Conservation (phyloP, 2,797 vertebrate genomes). For the Lepilemur ruficaudatus region DNA sequence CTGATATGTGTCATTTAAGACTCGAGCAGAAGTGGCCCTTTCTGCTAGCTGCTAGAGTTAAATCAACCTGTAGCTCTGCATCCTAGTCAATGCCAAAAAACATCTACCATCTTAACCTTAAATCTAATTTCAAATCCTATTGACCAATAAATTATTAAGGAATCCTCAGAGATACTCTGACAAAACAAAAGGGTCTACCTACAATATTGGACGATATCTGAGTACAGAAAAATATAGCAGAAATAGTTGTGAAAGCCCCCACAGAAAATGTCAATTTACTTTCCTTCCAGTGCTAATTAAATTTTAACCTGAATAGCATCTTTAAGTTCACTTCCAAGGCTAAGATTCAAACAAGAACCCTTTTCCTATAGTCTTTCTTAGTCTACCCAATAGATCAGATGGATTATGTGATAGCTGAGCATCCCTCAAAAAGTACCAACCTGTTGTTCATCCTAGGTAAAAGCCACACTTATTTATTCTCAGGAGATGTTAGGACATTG, state of each 20-base stretch:
- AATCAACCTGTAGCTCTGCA: background rate
- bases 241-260: background rate
- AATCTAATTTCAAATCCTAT: background rate
- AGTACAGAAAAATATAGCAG: background rate
- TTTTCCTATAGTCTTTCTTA: background rate
- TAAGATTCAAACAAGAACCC: background rate
- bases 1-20: slow-evolving; percentile 25
- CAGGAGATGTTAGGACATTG: background rate
- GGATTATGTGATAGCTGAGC: background rate
- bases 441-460: background rate
- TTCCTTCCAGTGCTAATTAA: background rate
- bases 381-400: background rate
- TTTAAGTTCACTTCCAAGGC: background rate
- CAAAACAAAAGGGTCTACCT: slow-evolving; percentile 14
- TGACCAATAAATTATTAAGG: background rate
- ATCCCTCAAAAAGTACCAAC: background rate
- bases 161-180: background rate
- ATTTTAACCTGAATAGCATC: background rate
- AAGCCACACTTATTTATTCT: background rate
- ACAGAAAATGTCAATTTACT: slow-evolving; percentile 22
- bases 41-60: slow-evolving; percentile 12
- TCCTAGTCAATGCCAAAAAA: background rate
- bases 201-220: background rate
- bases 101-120: background rate
- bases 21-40: slow-evolving; percentile 13